phyloP scores from a whole-genome alignment of 2,888 invertebrate species.

The Lampropteryx suffumata region DNA sequence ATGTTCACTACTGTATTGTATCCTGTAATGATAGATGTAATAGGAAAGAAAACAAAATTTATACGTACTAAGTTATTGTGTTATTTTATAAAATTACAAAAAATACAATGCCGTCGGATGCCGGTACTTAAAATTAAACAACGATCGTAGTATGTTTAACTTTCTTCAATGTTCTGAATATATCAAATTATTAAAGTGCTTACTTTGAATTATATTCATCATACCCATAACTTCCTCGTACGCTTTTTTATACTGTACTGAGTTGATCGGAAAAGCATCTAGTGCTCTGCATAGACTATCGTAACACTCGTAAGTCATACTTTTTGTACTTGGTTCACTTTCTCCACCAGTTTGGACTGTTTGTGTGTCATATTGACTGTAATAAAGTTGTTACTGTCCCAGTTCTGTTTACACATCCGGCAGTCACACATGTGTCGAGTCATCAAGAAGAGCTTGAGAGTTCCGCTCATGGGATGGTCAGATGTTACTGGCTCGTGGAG shows the following conservation, averaged over 20 bases:
- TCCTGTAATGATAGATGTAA: too few relatives aligned
- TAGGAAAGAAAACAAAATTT: too few relatives aligned
- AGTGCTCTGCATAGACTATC: neutral
- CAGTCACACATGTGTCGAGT: slow-evolving; percentile 12
- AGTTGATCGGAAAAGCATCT: neutral
- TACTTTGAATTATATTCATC: neutral
- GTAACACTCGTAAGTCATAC: neutral
- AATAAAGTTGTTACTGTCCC: neutral
- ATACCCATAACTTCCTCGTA: neutral
- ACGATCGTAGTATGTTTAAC: too few relatives aligned
- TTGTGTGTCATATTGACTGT: neutral
- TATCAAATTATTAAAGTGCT: neutral
- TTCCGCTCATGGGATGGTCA: too few relatives aligned
- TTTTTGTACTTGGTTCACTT: neutral
- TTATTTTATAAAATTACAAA: too few relatives aligned
- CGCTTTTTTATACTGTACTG: neutral
- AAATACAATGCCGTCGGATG: too few relatives aligned
- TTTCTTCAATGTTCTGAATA: neutral
- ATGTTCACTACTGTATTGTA: too few relatives aligned
- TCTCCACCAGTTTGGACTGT: neutral
- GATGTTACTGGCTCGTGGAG: slow-evolving; percentile 11
- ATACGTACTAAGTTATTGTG: too few relatives aligned
- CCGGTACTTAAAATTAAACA: too few relatives aligned
- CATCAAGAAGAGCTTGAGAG: neutral
- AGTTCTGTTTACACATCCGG: slow-evolving; percentile 10